Base-by-base conservation (phyloP, 2,888 invertebrate species). In the Nipponacmea schrenckii region DNA sequence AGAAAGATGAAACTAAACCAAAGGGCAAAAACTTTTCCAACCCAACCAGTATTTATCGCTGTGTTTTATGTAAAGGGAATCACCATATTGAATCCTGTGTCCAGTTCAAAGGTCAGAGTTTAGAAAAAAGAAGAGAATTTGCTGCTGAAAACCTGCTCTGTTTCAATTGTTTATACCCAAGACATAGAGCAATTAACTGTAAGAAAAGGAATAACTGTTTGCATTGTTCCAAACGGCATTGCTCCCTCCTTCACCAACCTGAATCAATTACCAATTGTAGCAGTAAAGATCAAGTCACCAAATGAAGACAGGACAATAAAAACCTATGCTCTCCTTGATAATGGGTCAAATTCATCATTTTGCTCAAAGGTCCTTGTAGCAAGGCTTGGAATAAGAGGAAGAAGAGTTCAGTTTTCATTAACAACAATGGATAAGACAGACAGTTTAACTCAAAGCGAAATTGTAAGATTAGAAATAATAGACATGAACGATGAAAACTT, bases 261-360 rank as follows among this genome's bases (percentile, higher is more conserved):
- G n/a, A 15, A 15, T n/a, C 15, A 10, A 46, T 56, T 7, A 26
- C 14, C 1, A 5, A 68, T 17, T 12, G 10, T 7, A 65, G 27
- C 70, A 14, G 71, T 72, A 15, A 65, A 68, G 0, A 62, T 24
- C 12, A 48, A 68, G 12, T 44, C 24, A 50, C 14, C 39, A 44
- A 65, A 56, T 27, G 48, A 56, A 8, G 26, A 44, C 4, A 50
- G 2, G n/a, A 17, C 26, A 48, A 48, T 63, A 14, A 50, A 48
- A 27, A 69, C 65, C 7, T 64, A 68, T 48, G n/a, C 56, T n/a
- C 56, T 56, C 10, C 12, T 56, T 10, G 56, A 56, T 20, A 56
- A n/a, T 20, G 56, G 56, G 0, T 56, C 56, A 20, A 56, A 56
- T 56, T 20, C 56, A 24, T 1, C 56, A 10, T 56, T 56, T 20